Evolutionary conservation across 1,140 invertebrate species (phyloP), one percentile per base, ranked within the genome.

Genomic region (Trachymyrmex septentrionalis): DNA sequence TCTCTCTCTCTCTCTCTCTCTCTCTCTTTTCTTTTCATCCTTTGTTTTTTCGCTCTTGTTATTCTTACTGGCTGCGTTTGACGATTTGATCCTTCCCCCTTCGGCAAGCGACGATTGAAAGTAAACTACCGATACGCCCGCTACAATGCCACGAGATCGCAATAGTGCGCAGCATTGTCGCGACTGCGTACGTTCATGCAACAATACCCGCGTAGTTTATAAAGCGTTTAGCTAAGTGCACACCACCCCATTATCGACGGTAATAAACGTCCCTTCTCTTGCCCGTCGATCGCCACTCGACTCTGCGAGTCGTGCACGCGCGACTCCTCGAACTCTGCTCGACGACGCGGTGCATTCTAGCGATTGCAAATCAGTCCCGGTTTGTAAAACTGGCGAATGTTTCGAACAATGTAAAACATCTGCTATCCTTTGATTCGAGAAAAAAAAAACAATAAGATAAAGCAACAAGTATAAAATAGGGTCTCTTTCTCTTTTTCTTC

Each of bases 151-250:
- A n/a, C 24, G 19, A 34, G 12, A 16, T 38, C 66, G 71, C 69
- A 82, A 82, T 75, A 66, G 34, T 64, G 24, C 14, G 14, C 34
- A 57, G 67, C 64, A 87, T 84, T 87, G 77, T 84, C 66, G 30
- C 21, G 38, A 9, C 38, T 6, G 9, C 38, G 66, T 67, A 53
- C 34, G 71, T 72, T 88, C 77, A 30, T 38, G 67, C 19, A 9
- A 53, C 80, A 72, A 78, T 88, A 66, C 44, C 57, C n/a, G 64
- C 66, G 38, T 30, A 50, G 80, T 87, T 66, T 85, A 84, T 73
- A 85, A 87, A 84, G 44, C 89, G 91, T 92, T 92, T 92, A 92
- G 86, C 78, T 86, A 89, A 92, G 88, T 92, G 91, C 88, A 64
- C 88, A 73, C 88, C 77, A 59, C 57, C 85, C 90, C 90, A 92